phyloP scores from a whole-genome alignment of 2,113 vertebrate species.

The Hymenochirus boettgeri region DNA sequence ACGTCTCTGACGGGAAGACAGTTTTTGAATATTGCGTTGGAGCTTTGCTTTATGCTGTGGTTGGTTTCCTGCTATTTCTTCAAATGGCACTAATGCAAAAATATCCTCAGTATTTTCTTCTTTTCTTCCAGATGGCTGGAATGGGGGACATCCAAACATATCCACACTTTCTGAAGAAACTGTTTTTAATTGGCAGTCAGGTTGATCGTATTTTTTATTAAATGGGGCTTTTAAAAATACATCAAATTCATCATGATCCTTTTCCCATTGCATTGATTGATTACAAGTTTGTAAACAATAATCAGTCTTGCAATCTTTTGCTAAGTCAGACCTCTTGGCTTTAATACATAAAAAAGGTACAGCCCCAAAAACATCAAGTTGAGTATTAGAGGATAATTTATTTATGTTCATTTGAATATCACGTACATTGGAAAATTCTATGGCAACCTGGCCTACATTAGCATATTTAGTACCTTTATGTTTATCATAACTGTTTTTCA shows the following conservation, averaged over 20 bases:
- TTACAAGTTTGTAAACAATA: conserved; percentile 57
- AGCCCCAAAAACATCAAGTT: conserved; percentile 80
- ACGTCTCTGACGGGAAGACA: conserved; percentile 83
- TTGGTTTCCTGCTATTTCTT: conserved; percentile 71
- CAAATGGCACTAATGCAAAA: conserved; percentile 70
- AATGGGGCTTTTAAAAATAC: conserved; percentile 96
- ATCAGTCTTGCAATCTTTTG: conserved; percentile 47
- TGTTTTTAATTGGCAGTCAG: conserved; percentile 55
- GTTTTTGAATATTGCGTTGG: conserved; percentile 85
- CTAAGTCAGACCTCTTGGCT: conserved; percentile 45
- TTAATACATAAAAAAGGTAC: conserved; percentile 73
- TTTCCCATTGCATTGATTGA: conserved; percentile 47
- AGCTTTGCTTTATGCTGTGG: conserved; percentile 78
- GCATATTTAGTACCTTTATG: not conserved
- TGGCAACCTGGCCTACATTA: conserved; percentile 37
- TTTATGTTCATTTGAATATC: conserved; percentile 35
- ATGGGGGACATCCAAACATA: conserved; percentile 84
- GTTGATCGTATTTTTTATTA: conserved; percentile 68
- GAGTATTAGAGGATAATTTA: conserved; percentile 43
- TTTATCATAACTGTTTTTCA: conserved; percentile 46
- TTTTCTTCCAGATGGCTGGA: conserved; percentile 66
- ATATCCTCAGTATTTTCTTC: conserved; percentile 65
- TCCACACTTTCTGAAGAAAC: conserved; percentile 68
- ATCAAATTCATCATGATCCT: conserved; percentile 77
- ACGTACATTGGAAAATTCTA: conserved; percentile 32